Evolutionary conservation across 2,113 vertebrate species (phyloP), one percentile per base, ranked within the genome.

Genomic region (Sinocyclocheilus rhinocerous): DNA sequence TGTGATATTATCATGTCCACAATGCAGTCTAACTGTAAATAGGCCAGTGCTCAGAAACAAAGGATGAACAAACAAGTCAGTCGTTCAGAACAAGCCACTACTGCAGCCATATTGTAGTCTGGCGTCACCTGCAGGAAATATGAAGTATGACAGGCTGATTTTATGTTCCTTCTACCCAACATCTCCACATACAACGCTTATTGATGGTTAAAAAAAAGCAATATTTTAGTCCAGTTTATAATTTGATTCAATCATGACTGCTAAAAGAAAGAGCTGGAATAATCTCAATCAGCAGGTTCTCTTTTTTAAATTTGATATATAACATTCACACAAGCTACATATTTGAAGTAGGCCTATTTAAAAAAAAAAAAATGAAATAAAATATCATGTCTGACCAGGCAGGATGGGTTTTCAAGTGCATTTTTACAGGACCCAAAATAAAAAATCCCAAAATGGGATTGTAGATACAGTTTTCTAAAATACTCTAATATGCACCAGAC

Each of bases 101-200:
- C 59, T 16, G 6, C 45, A 55, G 69, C 48, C 83, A 76, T 55
- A 29, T 87, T 76, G 76, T 83, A 45, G 48, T 85, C 63, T 86
- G 85, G 83, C 84, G 89, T 45, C 87, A 87, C 69, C 87, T 90
- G 65, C 76, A 89, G 89, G 83, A 77, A 1, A 70, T 52, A 36
- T 63, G 15, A 48, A 76, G 50, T 52, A 82, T 36, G 15, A 50
- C 67, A 86, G 39, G 12, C 50, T 26, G 76, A 20, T 33, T 78
- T 57, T 55, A 33, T 18, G n/a, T 75, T 73, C 10, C 2, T 16
- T 2, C 6, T 20, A 20, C 1, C 18, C 2, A 57, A 57, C 18
- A 57, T 2, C 1, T 22, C 18, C n/a, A 63, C 18, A 72, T 8
- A 36, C 9, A n/a, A 39, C 4, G 6, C 42, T 48, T 16, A 72